Base-by-base conservation (phyloP, 2,113 vertebrate genomes). In the Rattus rattus region DNA sequence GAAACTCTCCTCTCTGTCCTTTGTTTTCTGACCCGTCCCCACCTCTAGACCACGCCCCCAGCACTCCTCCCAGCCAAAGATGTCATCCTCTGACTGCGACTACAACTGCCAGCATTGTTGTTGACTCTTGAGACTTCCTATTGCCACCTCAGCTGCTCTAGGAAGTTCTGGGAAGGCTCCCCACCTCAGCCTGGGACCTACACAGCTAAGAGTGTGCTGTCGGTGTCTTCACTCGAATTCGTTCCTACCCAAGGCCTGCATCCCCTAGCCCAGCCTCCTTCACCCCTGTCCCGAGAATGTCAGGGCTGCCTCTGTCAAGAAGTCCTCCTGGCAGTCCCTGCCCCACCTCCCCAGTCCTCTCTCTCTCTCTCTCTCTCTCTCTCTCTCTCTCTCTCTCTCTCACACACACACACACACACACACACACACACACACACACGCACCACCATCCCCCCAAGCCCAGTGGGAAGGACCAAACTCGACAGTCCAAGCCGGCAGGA, bases 221-320 rank as follows among this genome's bases (percentile, higher is more conserved):
- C 49, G 26, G 36, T 36, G 30, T 65, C 24, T 54, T 47, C 28
- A 14, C 59, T 91, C 77, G 61, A 22, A 59, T 39, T 69, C 73
- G 54, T 70, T 86, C 52, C 77, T 76, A 33, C 92, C 69, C 76
- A 70, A 39, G 52, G 26, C n/a, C 91, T 33, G 33, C 65, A n/a
- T 76, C 49, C 33, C 69, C 2, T 33, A 43, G 59, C 36, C 30
- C 20, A 39, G 7, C 63, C 33, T 33, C 56, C 63, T 43, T 16
- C 43, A 77, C 17, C 16, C 81, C 47, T 88, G 22, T 49, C 89
- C 85, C 22, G 49, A 20, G 20, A 92, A 83, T 33, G 59, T 54
- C 49, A 3, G 49, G 83, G 75, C 61, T 79, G 6, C 81, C 91
- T 96, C 95, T 49, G 70, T 33, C 70, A 85, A 52, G 85, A 95